These are phyloP conservation scores for Blastomussa wellsi DNA, from an alignment of 92 coral and sea anemone genomes.

Conservation along the genomic window DNA sequence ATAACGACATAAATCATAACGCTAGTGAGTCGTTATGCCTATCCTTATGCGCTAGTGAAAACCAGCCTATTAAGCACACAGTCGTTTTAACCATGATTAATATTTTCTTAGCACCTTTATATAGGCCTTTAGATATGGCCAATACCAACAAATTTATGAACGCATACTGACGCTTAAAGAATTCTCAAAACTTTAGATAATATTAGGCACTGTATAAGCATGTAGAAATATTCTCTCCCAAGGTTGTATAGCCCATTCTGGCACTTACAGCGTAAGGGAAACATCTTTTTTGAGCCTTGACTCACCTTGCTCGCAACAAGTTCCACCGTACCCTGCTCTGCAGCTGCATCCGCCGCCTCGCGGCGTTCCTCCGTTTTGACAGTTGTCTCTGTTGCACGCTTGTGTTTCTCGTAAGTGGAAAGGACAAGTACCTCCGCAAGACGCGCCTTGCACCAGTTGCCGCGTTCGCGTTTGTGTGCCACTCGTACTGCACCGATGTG, in stretches of 20 bases:
- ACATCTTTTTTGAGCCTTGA: background rate
- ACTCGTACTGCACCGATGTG: constrained; percentile 64
- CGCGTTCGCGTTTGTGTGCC: constrained; percentile 70
- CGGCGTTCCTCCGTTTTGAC: constrained; percentile 75
- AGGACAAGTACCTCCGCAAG: constrained; percentile 69
- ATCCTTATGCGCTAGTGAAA: no score
- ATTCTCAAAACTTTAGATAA: background rate
- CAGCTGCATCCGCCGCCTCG: constrained; percentile 57
- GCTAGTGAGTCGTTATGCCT: no score
- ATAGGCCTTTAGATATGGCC: background rate
- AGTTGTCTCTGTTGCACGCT: constrained; percentile 67
- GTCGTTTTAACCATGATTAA: background rate
- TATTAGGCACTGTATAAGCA: background rate
- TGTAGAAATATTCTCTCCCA: background rate
- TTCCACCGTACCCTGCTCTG: constrained; percentile 66
- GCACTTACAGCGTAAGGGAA: background rate
- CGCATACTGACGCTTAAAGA: background rate
- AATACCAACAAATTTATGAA: background rate
- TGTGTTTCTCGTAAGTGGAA: constrained; percentile 54
- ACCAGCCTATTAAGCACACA: background rate
- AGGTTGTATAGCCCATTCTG: background rate
- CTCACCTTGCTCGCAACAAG: constrained; percentile 78
- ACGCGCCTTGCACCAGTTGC: background rate
- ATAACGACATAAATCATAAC: no score
- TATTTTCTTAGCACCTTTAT: background rate